phyloP scores from a whole-genome alignment of 2,113 vertebrate species.

The Vulpes vulpes region DNA sequence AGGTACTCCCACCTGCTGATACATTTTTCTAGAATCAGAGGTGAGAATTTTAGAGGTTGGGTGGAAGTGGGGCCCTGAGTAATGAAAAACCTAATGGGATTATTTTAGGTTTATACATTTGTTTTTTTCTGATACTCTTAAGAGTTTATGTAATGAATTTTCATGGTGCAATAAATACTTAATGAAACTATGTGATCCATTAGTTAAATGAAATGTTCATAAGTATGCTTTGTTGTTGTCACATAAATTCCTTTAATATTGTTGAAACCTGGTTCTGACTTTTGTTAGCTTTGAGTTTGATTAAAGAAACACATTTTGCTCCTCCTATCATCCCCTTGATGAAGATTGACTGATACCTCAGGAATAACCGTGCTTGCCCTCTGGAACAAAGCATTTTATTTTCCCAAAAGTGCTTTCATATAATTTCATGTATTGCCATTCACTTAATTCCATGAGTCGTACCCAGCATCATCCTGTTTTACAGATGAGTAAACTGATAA shows the following conservation, averaged over 20 bases:
- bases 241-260: constrained; percentile 66
- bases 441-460: neutral
- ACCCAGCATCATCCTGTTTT: constrained; percentile 24
- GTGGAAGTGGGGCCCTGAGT: neutral
- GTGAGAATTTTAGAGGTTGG: neutral
- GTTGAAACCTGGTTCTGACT: constrained; percentile 60
- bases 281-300: constrained; percentile 64
- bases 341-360: neutral
- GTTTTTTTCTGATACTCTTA: constrained; percentile 13
- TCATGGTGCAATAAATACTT: constrained; percentile 62
- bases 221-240: constrained; percentile 49
- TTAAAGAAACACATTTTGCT: constrained; percentile 44
- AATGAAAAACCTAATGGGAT: neutral
- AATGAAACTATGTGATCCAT: constrained; percentile 62
- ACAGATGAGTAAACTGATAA: neutral
- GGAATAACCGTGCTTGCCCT: neutral
- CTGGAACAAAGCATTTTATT: neutral
- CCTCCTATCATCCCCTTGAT: neutral
- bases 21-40: neutral
- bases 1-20: neutral
- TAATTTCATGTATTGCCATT: neutral
- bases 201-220: constrained; percentile 74
- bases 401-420: neutral
- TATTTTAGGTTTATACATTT: constrained; percentile 33
- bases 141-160: constrained; percentile 70